Evolutionary conservation across 2,113 vertebrate genomes (phyloP).

Genomic region (Indicator maculatus): DNA sequence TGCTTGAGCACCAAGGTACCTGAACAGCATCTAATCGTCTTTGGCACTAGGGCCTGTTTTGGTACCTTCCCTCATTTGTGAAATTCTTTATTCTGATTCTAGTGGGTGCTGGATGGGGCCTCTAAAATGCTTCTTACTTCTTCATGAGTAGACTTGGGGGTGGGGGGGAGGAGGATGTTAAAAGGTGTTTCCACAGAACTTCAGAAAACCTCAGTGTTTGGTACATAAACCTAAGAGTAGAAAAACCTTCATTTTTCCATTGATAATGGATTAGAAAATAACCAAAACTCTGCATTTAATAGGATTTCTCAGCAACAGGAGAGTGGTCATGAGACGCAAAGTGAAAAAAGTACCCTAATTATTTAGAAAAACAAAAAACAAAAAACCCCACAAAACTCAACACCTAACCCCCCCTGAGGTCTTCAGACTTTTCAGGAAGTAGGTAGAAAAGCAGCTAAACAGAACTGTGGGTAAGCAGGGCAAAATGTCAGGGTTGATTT

Average conservation of each 20-base stretch:
- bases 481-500: slow-evolving; percentile 73
- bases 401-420: not conserved
- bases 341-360: not conserved
- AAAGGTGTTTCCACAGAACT: not conserved
- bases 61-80: not conserved
- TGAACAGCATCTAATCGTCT: not conserved
- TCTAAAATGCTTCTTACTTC: not conserved
- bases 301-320: not conserved
- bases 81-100: not conserved
- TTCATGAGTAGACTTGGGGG: not conserved
- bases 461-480: slow-evolving; percentile 64
- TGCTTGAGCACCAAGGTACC: not conserved
- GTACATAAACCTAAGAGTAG: not conserved
- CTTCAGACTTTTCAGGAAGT: slow-evolving; percentile 46
- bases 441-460: slow-evolving; percentile 54
- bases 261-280: not conserved
- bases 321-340: not conserved
- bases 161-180: not conserved
- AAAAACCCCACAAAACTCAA: not conserved
- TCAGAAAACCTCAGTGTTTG: not conserved
- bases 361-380: not conserved
- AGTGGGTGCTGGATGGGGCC: not conserved
- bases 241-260: not conserved
- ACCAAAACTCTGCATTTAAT: not conserved
- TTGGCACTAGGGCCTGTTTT: not conserved